Base-by-base conservation (phyloP, 2,797 vertebrate species). In the Tragopan temminckii region DNA sequence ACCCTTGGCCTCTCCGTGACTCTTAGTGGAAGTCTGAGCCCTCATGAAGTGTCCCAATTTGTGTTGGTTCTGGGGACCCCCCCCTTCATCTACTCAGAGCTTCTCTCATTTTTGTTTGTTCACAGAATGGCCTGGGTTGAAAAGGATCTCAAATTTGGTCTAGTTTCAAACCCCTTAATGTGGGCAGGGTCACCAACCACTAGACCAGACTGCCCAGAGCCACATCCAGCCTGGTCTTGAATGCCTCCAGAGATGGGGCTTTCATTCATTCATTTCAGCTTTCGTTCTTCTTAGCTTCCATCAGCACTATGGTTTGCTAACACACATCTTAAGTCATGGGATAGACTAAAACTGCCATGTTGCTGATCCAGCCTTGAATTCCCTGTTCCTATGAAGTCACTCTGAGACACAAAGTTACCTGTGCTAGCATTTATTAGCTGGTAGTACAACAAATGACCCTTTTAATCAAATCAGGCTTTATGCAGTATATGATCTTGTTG, bases 41-140 rank as follows among this genome's bases (percentile, higher is more conserved):
- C 21, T 13, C 35, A 21, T 33, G 16, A 18, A 24, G 27, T 23
- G 21, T 25, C 35, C 43, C 38, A 14, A 69, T 7, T 48, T 31
- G 27, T 52, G 35, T 16, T 11, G 19, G 48, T 52, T 15, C 35
- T 23, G 10, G 27, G 27, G 36, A 16, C 13, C 25, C 35, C 25
- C 12, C 21, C 14, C 69, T 36, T 59, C 38, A 23, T 5, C 58
- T 40, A 13, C 66, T 52, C 27, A 31, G 7, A 40, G 35, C 45
- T 48, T 29, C 58, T 80, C 74, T 40, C 53, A 4, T 21, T 38
- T 20, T 0, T 0, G 4, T 18, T 36, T 18, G 1, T 0, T 3
- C 46, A 13, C 25, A 48, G 13, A 48, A 13, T 25, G 23, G 23
- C 23, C 46, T 48, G 46, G 21, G 46, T 48, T 48, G 46, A 13